Evolutionary conservation across 2,888 invertebrate genomes (phyloP), one percentile per base, ranked within the genome.

Genomic region (Pollenia amentaria): DNA sequence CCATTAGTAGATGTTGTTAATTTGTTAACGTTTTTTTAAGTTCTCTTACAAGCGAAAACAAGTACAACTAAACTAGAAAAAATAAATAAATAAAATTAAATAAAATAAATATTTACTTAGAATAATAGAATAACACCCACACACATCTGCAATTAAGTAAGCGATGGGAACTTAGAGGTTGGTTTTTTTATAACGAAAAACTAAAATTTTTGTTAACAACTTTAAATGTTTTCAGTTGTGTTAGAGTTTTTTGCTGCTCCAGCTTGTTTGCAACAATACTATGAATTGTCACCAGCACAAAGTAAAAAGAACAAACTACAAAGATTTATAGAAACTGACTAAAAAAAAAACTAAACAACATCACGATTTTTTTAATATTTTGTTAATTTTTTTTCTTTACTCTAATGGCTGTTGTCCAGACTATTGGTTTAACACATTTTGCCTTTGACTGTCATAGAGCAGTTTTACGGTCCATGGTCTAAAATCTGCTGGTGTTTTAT

Each of bases 341-440:
- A 44, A 18, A 40, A 55, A 55, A 67, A 73, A 69, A 73, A 67
- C 21, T 48, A n/a, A 72, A 85, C 70, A 79, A 60, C 73, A 83
- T 86, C 86, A 86, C 86, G 86, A 83, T 55, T 62, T 62, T n/a
- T n/a, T 60, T 46, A 44, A 38, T 76, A 53, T 84, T 16, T 46
- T 65, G 53, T 48, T 46, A 14, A 1, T 65, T 29, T 40, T 21
- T 55, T 75, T n/a, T 38, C 11, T n/a, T 14, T 12, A 53, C 10
- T 64, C 18, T 57, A 78, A 48, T 78, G 73, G 48, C 79, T 75
- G 75, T 76, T 84, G 87, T 87, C 84, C 87, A 87, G 60, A 64
- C 75, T 70, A 11, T 73, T 84, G 76, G 51, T 29, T 73, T 53
- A 64, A 70, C 64, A 44, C 62, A 79, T 73, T 84, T 77, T 84